Conservation (phyloP, 2,797 vertebrate genomes). For the Periparus ater region DNA sequence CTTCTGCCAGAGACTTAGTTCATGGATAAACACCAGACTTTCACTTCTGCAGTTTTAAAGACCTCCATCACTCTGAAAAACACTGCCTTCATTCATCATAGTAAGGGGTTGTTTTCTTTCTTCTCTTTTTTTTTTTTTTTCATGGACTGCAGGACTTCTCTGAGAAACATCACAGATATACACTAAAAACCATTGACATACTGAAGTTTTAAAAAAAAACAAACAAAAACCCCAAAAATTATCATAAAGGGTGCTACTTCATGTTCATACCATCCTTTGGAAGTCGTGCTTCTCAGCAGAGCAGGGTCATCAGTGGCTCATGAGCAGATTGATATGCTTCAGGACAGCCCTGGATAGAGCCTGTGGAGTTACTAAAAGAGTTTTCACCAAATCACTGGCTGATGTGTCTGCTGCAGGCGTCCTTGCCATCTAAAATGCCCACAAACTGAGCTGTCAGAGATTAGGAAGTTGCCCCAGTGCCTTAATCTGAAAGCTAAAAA, state of each 20-base stretch:
- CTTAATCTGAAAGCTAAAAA: background rate
- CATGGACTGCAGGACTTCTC: background rate
- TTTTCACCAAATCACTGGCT: background rate
- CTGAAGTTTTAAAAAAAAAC: background rate
- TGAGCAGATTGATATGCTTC: background rate
- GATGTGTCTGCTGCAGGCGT: background rate
- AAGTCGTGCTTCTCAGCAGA: background rate
- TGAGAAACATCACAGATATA: background rate
- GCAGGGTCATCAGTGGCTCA: background rate
- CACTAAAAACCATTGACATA: background rate
- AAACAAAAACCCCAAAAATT: background rate
- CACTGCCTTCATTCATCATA: constrained; percentile 11
- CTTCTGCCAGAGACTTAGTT: constrained; percentile 29
- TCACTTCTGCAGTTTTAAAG: constrained; percentile 23
- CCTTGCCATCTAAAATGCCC: background rate
- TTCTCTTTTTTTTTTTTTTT: background rate
- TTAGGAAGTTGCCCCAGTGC: background rate
- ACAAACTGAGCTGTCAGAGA: background rate
- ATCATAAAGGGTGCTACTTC: background rate
- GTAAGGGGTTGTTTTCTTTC: background rate
- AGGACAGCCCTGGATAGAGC: background rate
- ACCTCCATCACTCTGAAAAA: background rate
- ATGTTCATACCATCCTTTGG: background rate
- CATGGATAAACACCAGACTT: constrained; percentile 54
- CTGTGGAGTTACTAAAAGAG: background rate